Evolutionary conservation across 2,888 invertebrate genomes (phyloP).

Genomic region (Macrosiphum euphorbiae): DNA sequence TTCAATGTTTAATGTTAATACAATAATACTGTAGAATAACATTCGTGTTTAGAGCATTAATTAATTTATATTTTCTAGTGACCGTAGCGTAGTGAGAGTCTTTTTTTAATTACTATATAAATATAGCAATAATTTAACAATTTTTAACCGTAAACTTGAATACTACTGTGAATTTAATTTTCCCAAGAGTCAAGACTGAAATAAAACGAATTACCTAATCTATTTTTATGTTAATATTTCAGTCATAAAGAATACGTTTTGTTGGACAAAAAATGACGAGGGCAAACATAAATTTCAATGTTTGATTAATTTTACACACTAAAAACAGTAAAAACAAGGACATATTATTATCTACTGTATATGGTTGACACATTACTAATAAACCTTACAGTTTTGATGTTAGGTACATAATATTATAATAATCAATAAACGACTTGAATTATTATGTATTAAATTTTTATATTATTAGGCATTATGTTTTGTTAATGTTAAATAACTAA

Average conservation of each 20-base stretch:
- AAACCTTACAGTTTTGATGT: background rate
- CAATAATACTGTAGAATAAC: background rate
- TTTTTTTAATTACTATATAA: background rate
- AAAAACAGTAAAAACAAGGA: background rate
- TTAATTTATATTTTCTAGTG: background rate
- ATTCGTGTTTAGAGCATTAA: background rate
- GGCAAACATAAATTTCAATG: background rate
- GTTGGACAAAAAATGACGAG: background rate
- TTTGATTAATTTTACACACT: background rate
- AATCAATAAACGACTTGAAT: background rate
- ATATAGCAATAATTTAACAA: background rate
- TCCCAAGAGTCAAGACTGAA: background rate
- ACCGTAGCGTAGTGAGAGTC: too few relatives aligned
- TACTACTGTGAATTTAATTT: background rate
- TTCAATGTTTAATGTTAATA: background rate
- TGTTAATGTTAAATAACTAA: background rate
- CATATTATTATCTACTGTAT: background rate
- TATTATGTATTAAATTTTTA: background rate
- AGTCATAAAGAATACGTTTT: background rate
- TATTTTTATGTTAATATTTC: background rate
- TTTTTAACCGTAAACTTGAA: background rate
- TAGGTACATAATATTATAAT: background rate
- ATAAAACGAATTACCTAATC: background rate
- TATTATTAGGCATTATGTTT: background rate
- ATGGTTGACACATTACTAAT: background rate